A percentile compares a stretch with the other conserved stretches of the same genome.
Conservation (phyloP, 1,140 invertebrate genomes). For the Bombyx mandarina region DNA sequence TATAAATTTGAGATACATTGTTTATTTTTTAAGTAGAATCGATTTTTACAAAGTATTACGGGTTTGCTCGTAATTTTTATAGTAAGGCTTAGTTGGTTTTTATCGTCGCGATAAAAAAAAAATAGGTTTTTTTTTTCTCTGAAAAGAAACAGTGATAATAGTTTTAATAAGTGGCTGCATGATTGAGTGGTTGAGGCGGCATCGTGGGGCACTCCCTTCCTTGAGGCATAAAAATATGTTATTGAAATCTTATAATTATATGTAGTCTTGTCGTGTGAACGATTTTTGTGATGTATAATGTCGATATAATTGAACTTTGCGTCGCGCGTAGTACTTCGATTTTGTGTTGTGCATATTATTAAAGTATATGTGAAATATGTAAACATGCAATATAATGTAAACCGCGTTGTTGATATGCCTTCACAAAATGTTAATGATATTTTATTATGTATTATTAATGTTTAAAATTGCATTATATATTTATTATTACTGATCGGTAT, state of each 20-base stretch:
- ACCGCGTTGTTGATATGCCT: conserved; percentile 12
- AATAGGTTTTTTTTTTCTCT: conserved; percentile 40
- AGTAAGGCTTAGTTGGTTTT: conserved; percentile 57
- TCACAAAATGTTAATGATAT: conserved; percentile 1
- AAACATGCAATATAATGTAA: neutral
- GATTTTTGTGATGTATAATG: conserved; percentile 33
- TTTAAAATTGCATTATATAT: conserved; percentile 7
- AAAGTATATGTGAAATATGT: neutral
- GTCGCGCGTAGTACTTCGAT: conserved; percentile 22
- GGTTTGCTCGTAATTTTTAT: conserved; percentile 56
- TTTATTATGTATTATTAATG: neutral
- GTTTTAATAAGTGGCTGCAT: conserved; percentile 51
- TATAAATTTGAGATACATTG: conserved; percentile 27
- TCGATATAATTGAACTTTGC: conserved; percentile 28
- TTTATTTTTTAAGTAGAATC: conserved; percentile 53
- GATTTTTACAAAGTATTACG: conserved; percentile 34
- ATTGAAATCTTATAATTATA: conserved; percentile 8
- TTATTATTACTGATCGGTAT: too few relatives aligned
- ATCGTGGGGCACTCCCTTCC: conserved; percentile 60
- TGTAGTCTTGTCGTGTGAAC: conserved; percentile 27
- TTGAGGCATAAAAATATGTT: conserved; percentile 36
- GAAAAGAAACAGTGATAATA: conserved; percentile 64
- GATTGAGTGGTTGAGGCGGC: conserved; percentile 47
- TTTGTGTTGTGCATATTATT: conserved; percentile 10
- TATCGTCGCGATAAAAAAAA: conserved; percentile 40